Evolutionary conservation across 2,797 vertebrate species (phyloP).

Genomic region (Lepus townsendii): DNA sequence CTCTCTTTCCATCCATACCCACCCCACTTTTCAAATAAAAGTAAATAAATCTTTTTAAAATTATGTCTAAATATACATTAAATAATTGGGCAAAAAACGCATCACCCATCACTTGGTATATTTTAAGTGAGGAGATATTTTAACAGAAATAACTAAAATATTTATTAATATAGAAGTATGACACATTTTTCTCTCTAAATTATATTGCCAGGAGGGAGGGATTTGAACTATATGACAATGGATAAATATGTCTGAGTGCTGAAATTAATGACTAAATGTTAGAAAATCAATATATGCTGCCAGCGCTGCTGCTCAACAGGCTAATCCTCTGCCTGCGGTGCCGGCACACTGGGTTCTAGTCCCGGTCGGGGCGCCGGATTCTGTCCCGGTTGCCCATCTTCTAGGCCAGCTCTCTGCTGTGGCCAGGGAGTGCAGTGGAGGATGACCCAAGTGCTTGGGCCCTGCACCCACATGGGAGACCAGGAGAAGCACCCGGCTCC

Average conservation of each 20-base stretch:
- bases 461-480: too few species aligned
- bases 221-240: not conserved
- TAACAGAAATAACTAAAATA: not conserved
- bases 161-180: not conserved
- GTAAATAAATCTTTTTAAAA: not conserved
- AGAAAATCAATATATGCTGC: not conserved
- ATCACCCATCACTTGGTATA: constrained; percentile 1
- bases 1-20: too few species aligned
- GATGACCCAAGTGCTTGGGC: too few species aligned
- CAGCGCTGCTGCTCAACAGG: too few species aligned
- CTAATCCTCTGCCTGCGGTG: too few species aligned
- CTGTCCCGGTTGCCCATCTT: too few species aligned
- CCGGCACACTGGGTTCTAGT: too few species aligned
- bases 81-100: not conserved
- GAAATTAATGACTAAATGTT: constrained; percentile 14
- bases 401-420: too few species aligned
- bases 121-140: not conserved
- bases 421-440: too few species aligned
- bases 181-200: constrained; percentile 12
- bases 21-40: too few species aligned
- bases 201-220: constrained; percentile 1
- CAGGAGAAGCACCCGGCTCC: too few species aligned
- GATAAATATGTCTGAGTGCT: not conserved
- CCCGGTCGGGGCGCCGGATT: too few species aligned
- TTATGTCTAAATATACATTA: not conserved